Evolutionary conservation across 1,140 invertebrate species (phyloP).

Genomic region (Drosophila azteca): DNA sequence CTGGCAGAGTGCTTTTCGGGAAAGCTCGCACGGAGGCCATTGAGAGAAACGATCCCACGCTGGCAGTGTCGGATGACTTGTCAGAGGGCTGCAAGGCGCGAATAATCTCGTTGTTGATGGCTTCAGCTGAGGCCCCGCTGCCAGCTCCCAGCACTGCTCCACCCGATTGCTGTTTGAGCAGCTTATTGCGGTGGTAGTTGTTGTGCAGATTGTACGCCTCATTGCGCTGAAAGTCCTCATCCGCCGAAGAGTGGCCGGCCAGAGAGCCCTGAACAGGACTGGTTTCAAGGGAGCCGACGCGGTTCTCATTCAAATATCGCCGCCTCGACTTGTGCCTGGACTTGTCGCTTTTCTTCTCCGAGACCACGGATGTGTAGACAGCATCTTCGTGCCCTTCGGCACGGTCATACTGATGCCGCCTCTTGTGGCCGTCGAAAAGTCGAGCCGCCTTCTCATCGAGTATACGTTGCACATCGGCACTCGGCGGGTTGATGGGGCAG

Average conservation of each 20-base stretch:
- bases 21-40: conserved; percentile 93
- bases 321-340: conserved; percentile 67
- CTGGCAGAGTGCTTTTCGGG: conserved; percentile 85
- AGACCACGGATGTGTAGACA: conserved; percentile 75
- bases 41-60: conserved; percentile 85
- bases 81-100: conserved; percentile 57
- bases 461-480: conserved; percentile 77
- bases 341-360: conserved; percentile 76
- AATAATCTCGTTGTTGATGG: conserved; percentile 79
- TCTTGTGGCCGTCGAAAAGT: conserved; percentile 71
- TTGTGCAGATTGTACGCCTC: conserved; percentile 81
- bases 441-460: conserved; percentile 75
- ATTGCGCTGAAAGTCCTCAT: conserved; percentile 73
- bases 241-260: conserved; percentile 60
- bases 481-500: conserved; percentile 79
- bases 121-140: conserved; percentile 54
- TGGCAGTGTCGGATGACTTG: conserved; percentile 75
- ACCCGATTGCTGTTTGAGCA: conserved; percentile 64
- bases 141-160: conserved; percentile 18
- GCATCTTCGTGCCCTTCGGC: conserved; percentile 76
- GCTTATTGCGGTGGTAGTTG: conserved; percentile 82
- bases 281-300: conserved; percentile 79
- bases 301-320: conserved; percentile 78
- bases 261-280: conserved; percentile 66
- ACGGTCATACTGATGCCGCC: conserved; percentile 70